Percentiles rank a stretch among this genome's conserved stretches.
phyloP scores from a whole-genome alignment of 1,140 invertebrate genomes.

The Epicauta chinensis region DNA sequence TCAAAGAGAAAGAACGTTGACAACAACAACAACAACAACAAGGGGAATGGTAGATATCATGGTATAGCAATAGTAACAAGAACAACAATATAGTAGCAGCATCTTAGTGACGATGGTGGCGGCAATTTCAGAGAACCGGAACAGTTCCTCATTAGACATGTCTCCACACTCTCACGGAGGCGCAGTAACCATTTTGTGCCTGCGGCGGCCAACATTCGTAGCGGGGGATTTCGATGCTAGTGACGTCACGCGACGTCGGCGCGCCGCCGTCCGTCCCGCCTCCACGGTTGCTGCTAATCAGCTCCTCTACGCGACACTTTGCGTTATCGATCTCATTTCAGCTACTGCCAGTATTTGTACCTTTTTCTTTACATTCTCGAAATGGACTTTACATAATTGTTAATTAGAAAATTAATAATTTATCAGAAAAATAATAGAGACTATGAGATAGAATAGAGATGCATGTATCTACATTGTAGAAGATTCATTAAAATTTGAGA shows the following conservation, averaged over 20 bases:
- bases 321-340: constrained; percentile 31
- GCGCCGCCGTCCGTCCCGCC: constrained; percentile 29
- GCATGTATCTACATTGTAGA: too few relatives aligned
- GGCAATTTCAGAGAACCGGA: not conserved
- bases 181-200: constrained; percentile 33
- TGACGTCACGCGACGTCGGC: constrained; percentile 26
- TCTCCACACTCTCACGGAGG: constrained; percentile 16
- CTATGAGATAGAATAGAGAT: too few relatives aligned
- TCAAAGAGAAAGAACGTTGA: constrained; percentile 12
- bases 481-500: too few relatives aligned
- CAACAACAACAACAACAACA: too few relatives aligned
- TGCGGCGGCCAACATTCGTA: constrained; percentile 4
- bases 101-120: not conserved
- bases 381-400: too few relatives aligned
- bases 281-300: constrained; percentile 32
- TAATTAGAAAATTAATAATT: too few relatives aligned
- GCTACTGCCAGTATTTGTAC: constrained; percentile 10
- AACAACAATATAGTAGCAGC: not conserved
- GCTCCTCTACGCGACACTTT: constrained; percentile 31
- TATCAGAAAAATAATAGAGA: too few relatives aligned
- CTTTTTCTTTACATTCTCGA: too few relatives aligned
- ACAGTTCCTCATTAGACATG: constrained; percentile 25
- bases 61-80: not conserved
- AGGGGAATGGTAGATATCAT: too few relatives aligned
- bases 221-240: not conserved